These are phyloP conservation scores for Pionites leucogaster DNA, from an alignment of 2,113 vertebrate genomes.

Conservation along the genomic window DNA sequence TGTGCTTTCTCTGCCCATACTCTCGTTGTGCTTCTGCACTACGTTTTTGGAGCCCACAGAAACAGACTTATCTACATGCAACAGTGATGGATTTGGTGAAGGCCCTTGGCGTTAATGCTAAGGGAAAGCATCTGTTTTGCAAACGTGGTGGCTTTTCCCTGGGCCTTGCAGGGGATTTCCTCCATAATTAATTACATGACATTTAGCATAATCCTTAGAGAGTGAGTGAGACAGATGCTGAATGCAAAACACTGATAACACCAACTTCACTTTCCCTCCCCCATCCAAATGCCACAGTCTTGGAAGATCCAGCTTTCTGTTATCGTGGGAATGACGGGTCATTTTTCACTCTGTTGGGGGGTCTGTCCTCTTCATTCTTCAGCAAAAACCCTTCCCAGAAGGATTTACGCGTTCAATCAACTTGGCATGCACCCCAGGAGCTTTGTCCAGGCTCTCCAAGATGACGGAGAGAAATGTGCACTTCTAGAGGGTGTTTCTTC, in stretches of 20 bases:
- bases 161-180: not conserved
- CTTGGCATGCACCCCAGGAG: not conserved
- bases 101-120: not conserved
- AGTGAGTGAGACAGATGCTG: conserved; percentile 51
- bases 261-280: not conserved
- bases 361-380: not conserved
- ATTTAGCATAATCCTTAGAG: conserved; percentile 43
- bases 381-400: not conserved
- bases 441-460: not conserved
- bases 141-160: not conserved
- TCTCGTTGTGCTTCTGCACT: not conserved
- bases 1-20: not conserved
- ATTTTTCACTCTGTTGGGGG: conserved; percentile 34
- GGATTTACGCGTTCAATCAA: not conserved
- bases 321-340: not conserved
- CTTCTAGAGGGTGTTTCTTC: not conserved
- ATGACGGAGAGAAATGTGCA: not conserved
- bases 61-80: not conserved
- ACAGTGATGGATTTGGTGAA: not conserved
- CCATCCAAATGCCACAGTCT: not conserved
- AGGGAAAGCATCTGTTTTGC: conserved; percentile 17
- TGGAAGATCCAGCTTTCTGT: conserved; percentile 9
- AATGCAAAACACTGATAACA: conserved; percentile 43
- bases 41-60: not conserved
- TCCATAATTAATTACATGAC: conserved; percentile 29